Evolutionary conservation across 2,113 vertebrate genomes (phyloP), one percentile per base, ranked within the genome.

Genomic region (Antechinus stuartii): DNA sequence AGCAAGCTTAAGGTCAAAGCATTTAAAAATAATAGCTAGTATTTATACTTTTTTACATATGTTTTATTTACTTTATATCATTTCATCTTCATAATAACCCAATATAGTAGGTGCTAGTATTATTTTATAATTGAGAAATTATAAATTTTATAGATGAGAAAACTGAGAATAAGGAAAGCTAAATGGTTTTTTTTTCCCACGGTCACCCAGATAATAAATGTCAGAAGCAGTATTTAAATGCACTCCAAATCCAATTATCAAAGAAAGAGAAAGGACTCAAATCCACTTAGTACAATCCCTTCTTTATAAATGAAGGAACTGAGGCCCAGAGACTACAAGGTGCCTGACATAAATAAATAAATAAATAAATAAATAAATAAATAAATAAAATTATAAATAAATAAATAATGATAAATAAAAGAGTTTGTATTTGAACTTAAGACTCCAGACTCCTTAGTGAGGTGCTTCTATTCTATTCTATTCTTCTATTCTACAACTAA

Each of bases 261-360:
- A 19, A 76, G 35, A 76, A 76, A n/a, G 35, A 5, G 61, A 76
- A 76, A n/a, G 61, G 61, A n/a, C 14, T 19, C 35, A 76, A n/a
- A 76, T 68, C 12, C 61, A 94, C 26, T 93, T 30, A 93, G 35
- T 7, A 92, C 3, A 10, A 16, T 94, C 24, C 10, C 56, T 54
- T 30, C 57, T 68, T 35, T 94, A 94, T 26, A 91, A 26, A 57
- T 91, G 47, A 94, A n/a, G 50, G 93, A 61, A 94, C 19, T 35
- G 68, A 96, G 50, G 12, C 30, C 90, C 53, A 50, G 54, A 92
- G 90, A 93, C 5, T 68, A 90, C 7, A 50, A 90, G 50, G 9
- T 24, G 14, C 91, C 84, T 90, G n/a, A n/a, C n/a, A 42, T 42
- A 42, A 42, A 42, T 42, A 42, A 42, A 42, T 42, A 42, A 42